phyloP scores from a whole-genome alignment of 2,888 invertebrate genomes.

The Synergus japonicus region DNA sequence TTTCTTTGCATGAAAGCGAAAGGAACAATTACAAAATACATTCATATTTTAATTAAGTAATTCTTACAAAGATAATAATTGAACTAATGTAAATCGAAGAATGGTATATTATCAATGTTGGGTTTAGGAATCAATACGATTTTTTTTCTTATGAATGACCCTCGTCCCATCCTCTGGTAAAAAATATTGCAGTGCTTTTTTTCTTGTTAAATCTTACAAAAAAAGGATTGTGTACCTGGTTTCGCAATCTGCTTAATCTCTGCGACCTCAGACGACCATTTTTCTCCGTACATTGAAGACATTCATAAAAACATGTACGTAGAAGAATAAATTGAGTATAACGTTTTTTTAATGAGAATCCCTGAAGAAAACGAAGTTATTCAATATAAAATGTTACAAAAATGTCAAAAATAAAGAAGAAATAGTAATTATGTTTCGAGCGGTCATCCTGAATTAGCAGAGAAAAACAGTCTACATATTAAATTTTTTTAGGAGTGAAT shows the following conservation, averaged over 20 bases:
- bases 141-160: slow-evolving; percentile 67
- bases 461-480: slow-evolving; percentile 66
- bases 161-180: slow-evolving; percentile 75
- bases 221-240: slow-evolving; percentile 66
- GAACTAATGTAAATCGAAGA: slow-evolving; percentile 59
- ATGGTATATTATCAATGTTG: slow-evolving; percentile 60
- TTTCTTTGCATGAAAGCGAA: slow-evolving; percentile 58
- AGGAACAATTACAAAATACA: slow-evolving; percentile 61
- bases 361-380: neutral
- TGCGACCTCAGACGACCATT: slow-evolving; percentile 34
- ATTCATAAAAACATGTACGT: neutral
- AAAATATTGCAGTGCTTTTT: slow-evolving; percentile 74
- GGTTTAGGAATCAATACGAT: slow-evolving; percentile 64
- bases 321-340: neutral
- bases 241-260: slow-evolving; percentile 49
- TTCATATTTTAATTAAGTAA: slow-evolving; percentile 57
- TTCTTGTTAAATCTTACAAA: slow-evolving; percentile 64
- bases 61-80: slow-evolving; percentile 57
- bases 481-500: slow-evolving; percentile 54
- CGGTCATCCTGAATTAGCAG: slow-evolving; percentile 68
- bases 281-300: neutral
- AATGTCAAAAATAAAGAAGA: slow-evolving; percentile 33
- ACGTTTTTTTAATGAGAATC: neutral
- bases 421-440: slow-evolving; percentile 48
- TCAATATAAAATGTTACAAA: slow-evolving; percentile 50